These are phyloP conservation scores for Hesperia comma DNA, from an alignment of 2,888 invertebrate species.

Conservation along the genomic window DNA sequence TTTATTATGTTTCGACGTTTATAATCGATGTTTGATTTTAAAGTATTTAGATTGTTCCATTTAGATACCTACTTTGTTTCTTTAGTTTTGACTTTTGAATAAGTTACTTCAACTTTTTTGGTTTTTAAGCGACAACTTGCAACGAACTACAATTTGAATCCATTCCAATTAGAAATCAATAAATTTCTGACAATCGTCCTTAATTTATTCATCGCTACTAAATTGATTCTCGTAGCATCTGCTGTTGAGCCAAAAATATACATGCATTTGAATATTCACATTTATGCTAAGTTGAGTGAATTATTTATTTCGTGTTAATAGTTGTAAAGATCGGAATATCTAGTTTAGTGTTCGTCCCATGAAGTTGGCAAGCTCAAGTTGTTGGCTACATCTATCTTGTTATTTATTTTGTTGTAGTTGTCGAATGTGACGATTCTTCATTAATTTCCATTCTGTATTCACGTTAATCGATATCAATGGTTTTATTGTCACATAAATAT, in stretches of 20 bases:
- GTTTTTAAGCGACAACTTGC: neutral
- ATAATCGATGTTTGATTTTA: constrained; percentile 17
- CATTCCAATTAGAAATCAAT: constrained; percentile 35
- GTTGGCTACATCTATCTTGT: constrained; percentile 3
- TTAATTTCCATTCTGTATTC: constrained; percentile 24
- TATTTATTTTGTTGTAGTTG: constrained; percentile 11
- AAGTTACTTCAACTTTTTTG: constrained; percentile 20
- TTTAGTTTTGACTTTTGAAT: neutral
- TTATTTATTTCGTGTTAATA: constrained; percentile 42
- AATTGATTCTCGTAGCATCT: constrained; percentile 31
- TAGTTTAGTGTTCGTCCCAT: constrained; percentile 1
- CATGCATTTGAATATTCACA: constrained; percentile 23
- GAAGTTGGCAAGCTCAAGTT: neutral
- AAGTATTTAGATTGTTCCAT: constrained; percentile 11
- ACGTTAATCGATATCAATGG: constrained; percentile 41
- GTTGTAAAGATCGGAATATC: constrained; percentile 3
- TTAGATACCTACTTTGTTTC: constrained; percentile 7
- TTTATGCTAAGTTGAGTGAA: constrained; percentile 46
- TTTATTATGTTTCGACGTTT: constrained; percentile 19
- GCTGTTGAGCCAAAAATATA: constrained; percentile 29
- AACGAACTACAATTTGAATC: constrained; percentile 14
- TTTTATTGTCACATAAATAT: constrained; percentile 56
- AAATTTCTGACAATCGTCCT: constrained; percentile 29
- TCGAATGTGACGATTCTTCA: constrained; percentile 17
- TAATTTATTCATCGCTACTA: constrained; percentile 35